These are phyloP conservation scores for Turnix velox DNA, from an alignment of 2,113 vertebrate species.

Conservation along the genomic window DNA sequence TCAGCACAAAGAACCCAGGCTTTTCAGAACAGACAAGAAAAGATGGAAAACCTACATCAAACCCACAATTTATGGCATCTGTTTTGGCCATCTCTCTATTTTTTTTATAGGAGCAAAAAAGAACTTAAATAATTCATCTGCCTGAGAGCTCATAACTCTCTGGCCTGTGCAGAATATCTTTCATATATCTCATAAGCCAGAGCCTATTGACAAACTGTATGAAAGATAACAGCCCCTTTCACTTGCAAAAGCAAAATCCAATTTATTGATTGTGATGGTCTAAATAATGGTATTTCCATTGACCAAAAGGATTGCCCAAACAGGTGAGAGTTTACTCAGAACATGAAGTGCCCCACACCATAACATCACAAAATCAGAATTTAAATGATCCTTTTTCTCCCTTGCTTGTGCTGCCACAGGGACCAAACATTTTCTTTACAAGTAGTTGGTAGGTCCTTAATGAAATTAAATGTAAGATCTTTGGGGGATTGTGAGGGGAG, in stretches of 20 bases:
- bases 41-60: constrained; percentile 51
- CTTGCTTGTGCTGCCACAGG: not conserved
- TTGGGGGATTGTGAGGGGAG: not conserved
- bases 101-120: constrained; percentile 61
- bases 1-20: not conserved
- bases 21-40: constrained; percentile 37
- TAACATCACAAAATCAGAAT: not conserved
- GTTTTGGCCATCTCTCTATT: constrained; percentile 37
- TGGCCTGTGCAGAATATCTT: constrained; percentile 43
- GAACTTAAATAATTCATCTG: constrained; percentile 68
- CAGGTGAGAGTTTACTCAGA: not conserved
- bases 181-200: constrained; percentile 49
- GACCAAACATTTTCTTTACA: not conserved
- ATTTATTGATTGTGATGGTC: constrained; percentile 67
- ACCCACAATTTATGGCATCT: constrained; percentile 34
- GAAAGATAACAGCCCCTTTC: constrained; percentile 59
- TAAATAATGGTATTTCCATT: constrained; percentile 61
- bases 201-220: constrained; percentile 68
- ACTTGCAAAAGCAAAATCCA: constrained; percentile 61
- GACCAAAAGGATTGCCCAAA: constrained; percentile 28
- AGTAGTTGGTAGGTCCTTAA: not conserved
- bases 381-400: not conserved
- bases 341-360: not conserved
- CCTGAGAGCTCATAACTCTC: constrained; percentile 66
- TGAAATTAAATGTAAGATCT: not conserved